Base-by-base conservation (phyloP, 2,888 invertebrate genomes). In the Iphiclides podalirius region DNA sequence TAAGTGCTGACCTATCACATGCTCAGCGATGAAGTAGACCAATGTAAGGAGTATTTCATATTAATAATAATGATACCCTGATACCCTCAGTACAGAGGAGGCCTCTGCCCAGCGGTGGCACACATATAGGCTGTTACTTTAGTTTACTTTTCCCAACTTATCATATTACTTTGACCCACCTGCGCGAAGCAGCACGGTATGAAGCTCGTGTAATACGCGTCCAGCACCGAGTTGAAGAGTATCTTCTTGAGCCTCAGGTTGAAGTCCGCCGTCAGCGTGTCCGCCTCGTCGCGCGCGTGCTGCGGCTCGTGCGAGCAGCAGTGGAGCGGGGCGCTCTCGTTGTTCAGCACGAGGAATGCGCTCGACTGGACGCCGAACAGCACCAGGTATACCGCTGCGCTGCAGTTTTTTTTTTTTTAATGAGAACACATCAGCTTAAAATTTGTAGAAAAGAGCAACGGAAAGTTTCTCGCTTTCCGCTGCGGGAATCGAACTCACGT, bases 161-260 rank as follows among this genome's bases (percentile, higher is more conserved):
- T 20, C 6, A 4, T 20, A 4, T 20, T 4, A 20, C 3, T 20
- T 20, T 20, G 20, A 4, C 72, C 81, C 12, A 95, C 96, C 90
- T 95, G 95, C 23, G 96, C 94, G 89, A 98, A 96, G 72, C 95
- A 94, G 67, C 96, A 94, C 0, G 98, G 98, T 50, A 98, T 92
- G 69, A 97, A 94, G 48, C 96, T 94, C 34, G 95, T 93, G 74
- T 96, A 97, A 73, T 97, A 98, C 0, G 96, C 95, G 61, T 94
- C 95, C 4, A 95, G 79, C 35, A 97, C 91, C 0, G 97, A 95
- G 58, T 94, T 91, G 72, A 95, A 96, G 1, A 98, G 87, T 48
- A 97, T 94, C 78, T 96, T 95, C 78, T 97, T 97, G 67, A 98
- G 91, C 28, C 98, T 90, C 56, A 92, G 91, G 73, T 98, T 98